Evolutionary conservation across 37 sponge, comb jelly and placozoan species (phyloP).

Genomic region (Beroe ovata): DNA sequence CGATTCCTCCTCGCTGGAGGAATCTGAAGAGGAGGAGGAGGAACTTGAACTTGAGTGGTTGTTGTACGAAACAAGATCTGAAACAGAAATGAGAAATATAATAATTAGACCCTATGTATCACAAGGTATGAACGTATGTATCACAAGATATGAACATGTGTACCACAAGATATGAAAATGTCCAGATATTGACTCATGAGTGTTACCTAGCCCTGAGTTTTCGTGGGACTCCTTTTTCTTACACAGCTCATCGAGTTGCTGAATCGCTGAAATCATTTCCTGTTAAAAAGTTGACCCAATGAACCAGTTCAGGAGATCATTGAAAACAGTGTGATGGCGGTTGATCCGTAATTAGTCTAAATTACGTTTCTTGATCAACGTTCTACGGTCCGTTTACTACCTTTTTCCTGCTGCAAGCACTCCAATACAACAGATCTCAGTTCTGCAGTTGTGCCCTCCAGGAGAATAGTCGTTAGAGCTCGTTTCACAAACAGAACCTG

Average conservation of each 20-base stretch:
- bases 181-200: no score
- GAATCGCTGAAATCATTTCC: conserved; percentile 26
- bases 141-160: no score
- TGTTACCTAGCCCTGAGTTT: background rate
- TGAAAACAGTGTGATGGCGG: no score
- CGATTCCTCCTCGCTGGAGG: background rate
- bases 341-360: no score
- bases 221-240: conserved; percentile 7
- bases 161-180: no score
- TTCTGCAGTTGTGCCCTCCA: conserved; percentile 41
- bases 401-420: conserved; percentile 50
- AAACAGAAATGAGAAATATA: no score
- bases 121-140: no score
- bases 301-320: no score
- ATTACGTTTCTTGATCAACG: no score
- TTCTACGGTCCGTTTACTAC: no score
- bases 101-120: no score
- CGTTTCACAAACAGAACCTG: conserved; percentile 62
- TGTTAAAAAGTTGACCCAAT: no score
- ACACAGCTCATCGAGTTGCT: conserved; percentile 54
- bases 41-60: conserved; percentile 35
- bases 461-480: conserved; percentile 27
- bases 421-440: conserved; percentile 40
- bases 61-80: conserved; percentile 53
- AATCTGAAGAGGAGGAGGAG: background rate